A percentile compares a stretch with the other conserved stretches of the same genome.
Evolutionary conservation across 2,888 invertebrate species (phyloP).

Genomic region (Calliopum simillimum): DNA sequence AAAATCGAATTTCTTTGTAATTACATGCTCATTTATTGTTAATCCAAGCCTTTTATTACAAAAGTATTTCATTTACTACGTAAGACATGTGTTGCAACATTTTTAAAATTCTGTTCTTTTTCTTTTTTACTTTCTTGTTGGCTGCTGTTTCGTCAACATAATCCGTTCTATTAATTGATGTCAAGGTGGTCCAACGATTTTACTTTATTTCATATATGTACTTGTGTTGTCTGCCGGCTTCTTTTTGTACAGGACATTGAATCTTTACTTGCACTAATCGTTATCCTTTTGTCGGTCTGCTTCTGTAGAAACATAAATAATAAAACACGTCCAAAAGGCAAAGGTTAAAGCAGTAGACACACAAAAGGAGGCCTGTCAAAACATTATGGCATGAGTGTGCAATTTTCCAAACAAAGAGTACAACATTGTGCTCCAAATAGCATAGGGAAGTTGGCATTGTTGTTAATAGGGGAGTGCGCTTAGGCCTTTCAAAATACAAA

Average conservation of each 20-base stretch:
- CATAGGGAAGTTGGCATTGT: constrained; percentile 17
- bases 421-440: background rate
- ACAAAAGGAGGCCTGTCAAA: constrained; percentile 30
- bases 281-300: constrained; percentile 44
- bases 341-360: constrained; percentile 38
- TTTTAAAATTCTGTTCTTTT: background rate
- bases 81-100: too few species aligned
- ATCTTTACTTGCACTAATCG: constrained; percentile 33
- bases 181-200: constrained; percentile 54
- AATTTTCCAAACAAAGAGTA: constrained; percentile 31
- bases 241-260: constrained; percentile 51
- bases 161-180: constrained; percentile 38
- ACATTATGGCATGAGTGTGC: constrained; percentile 40
- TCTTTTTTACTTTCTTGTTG: background rate
- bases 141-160: constrained; percentile 26
- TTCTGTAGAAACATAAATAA: constrained; percentile 35
- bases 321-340: background rate
- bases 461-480: constrained; percentile 34
- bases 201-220: constrained; percentile 29
- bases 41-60: too few species aligned
- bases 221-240: constrained; percentile 35
- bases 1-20: too few species aligned
- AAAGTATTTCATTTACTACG: too few species aligned
- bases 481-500: constrained; percentile 29
- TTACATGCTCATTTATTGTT: too few species aligned